A percentile compares a stretch with the other conserved stretches of the same genome.
phyloP scores from a whole-genome alignment of 2,113 vertebrate species.

The Salvelinus namaycush region DNA sequence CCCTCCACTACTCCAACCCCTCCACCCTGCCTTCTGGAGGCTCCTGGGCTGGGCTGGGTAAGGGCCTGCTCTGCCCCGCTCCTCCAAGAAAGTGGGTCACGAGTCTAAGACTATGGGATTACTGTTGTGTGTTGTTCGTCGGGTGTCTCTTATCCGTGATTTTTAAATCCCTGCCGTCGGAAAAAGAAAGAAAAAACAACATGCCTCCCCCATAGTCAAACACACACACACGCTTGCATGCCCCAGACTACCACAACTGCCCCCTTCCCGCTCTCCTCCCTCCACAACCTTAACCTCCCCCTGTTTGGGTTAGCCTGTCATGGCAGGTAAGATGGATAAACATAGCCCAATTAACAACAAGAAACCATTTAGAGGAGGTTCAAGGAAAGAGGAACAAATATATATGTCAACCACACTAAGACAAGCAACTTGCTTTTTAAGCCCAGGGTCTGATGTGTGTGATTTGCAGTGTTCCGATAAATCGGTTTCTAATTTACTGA shows the following conservation, averaged over 20 bases:
- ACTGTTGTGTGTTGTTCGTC: conserved; percentile 60
- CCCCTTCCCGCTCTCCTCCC: background rate
- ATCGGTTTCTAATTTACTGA: conserved; percentile 64
- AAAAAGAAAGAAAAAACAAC: background rate
- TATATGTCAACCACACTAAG: background rate
- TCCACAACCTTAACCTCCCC: background rate
- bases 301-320: background rate
- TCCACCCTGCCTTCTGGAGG: conserved; percentile 60
- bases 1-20: conserved; percentile 11
- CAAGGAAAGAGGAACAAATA: conserved; percentile 12
- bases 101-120: conserved; percentile 77
- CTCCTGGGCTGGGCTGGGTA: conserved; percentile 40
- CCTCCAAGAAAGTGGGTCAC: conserved; percentile 79
- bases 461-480: conserved; percentile 38
- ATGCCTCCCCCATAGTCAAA: background rate
- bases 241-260: background rate
- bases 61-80: conserved; percentile 58
- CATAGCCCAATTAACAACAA: background rate
- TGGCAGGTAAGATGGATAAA: conserved; percentile 6
- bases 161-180: conserved; percentile 47
- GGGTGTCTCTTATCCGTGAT: conserved; percentile 58
- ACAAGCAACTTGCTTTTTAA: background rate
- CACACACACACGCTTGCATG: background rate
- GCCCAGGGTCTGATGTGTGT: conserved; percentile 7
- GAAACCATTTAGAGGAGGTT: background rate